phyloP scores from a whole-genome alignment of 30 jellyfish, hydroid and myxozoan species.

The Nemopilema nomurai region DNA sequence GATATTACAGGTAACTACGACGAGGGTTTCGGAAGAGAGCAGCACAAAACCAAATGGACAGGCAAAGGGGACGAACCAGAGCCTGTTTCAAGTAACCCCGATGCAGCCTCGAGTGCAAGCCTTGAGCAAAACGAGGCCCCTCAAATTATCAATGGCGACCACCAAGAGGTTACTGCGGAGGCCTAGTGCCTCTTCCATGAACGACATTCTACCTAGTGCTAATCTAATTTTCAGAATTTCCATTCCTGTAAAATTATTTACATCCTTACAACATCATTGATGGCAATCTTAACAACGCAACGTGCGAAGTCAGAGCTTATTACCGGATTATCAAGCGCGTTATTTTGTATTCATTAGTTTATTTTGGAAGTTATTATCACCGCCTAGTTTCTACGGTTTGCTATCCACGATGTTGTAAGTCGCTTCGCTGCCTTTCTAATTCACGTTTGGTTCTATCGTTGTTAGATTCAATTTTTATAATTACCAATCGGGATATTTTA shows the following conservation, averaged over 20 bases:
- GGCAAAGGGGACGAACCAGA: constrained; percentile 18
- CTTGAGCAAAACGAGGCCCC: constrained; percentile 1
- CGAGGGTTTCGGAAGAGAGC: constrained; percentile 87
- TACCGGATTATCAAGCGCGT: no score
- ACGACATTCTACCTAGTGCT: background rate
- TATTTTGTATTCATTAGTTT: background rate
- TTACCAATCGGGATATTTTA: background rate
- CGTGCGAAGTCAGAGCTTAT: no score
- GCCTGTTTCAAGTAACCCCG: constrained; percentile 24
- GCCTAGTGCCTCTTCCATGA: constrained; percentile 11
- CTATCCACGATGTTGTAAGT: background rate
- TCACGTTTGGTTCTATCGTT: background rate
- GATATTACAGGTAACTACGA: constrained; percentile 61
- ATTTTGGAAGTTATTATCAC: background rate
- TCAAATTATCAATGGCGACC: constrained; percentile 33
- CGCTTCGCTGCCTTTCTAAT: background rate
- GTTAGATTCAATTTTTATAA: background rate
- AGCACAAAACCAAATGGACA: constrained; percentile 73
- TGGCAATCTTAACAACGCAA: background rate
- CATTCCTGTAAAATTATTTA: background rate
- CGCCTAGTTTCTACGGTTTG: background rate
- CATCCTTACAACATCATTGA: background rate
- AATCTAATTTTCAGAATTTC: background rate
- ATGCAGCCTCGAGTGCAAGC: constrained; percentile 24
- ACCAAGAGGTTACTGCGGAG: constrained; percentile 48